Evolutionary conservation across 1,140 invertebrate genomes (phyloP).

Genomic region (Heliothis subflexa): DNA sequence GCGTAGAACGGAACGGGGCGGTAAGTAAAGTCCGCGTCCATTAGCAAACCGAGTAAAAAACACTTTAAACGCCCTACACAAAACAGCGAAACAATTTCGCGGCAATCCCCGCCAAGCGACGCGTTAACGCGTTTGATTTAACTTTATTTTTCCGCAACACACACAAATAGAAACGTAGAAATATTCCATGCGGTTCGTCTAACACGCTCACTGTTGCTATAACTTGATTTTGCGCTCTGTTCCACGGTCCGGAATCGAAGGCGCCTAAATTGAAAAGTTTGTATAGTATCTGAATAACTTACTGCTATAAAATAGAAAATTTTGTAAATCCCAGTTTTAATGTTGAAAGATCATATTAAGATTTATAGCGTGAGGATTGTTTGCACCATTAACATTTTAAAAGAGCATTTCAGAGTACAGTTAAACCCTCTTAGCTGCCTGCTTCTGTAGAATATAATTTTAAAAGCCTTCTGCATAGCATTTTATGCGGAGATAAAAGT

Average conservation of each 20-base stretch:
- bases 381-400: constrained; percentile 33
- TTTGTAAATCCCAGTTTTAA: neutral
- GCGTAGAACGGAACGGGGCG: constrained; percentile 63
- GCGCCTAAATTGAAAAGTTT: constrained; percentile 41
- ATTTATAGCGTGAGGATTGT: constrained; percentile 21
- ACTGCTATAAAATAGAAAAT: neutral
- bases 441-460: constrained; percentile 70
- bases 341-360: constrained; percentile 20
- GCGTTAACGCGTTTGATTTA: constrained; percentile 73
- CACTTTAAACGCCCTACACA: constrained; percentile 64
- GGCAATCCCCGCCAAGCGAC: constrained; percentile 60
- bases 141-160: constrained; percentile 61
- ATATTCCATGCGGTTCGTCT: constrained; percentile 57
- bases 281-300: neutral
- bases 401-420: constrained; percentile 39
- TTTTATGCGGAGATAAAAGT: constrained; percentile 75
- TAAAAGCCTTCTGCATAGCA: constrained; percentile 71
- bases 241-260: constrained; percentile 25
- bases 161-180: constrained; percentile 57
- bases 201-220: constrained; percentile 49
- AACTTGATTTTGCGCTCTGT: constrained; percentile 46
- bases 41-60: constrained; percentile 74
- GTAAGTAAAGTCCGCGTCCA: constrained; percentile 73
- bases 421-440: constrained; percentile 46
- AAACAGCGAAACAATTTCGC: constrained; percentile 66